Conservation (phyloP, 64 coral and sea anemone species). For the Platygyra sinensis region DNA sequence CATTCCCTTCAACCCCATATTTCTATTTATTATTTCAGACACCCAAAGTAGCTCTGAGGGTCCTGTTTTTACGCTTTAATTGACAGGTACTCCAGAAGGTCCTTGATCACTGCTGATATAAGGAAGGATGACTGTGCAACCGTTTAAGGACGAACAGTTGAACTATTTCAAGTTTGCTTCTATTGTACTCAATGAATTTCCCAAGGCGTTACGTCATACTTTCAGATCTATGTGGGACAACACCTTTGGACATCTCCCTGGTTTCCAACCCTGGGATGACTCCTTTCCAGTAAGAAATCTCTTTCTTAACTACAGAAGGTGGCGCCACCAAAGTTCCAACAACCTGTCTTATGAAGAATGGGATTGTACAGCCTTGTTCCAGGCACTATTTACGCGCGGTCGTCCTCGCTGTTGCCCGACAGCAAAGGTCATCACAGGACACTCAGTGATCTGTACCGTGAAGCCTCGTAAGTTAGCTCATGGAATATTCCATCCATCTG, state of each 20-base stretch:
- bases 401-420: background rate
- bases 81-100: background rate
- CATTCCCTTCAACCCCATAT: too few relatives aligned
- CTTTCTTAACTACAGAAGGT: background rate
- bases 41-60: too few relatives aligned
- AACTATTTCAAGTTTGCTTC: constrained; percentile 1
- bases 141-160: background rate
- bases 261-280: constrained; percentile 31
- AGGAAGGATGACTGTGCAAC: background rate
- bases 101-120: too few relatives aligned
- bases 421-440: background rate
- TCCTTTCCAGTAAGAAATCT: background rate
- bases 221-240: constrained; percentile 31
- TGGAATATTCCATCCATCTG: background rate
- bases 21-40: too few relatives aligned
- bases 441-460: background rate
- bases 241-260: background rate
- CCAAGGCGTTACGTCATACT: background rate
- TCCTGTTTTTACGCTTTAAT: too few relatives aligned
- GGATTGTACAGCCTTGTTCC: constrained; percentile 22
- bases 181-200: background rate
- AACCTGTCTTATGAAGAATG: background rate
- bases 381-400: constrained; percentile 14
- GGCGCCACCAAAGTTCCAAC: background rate
- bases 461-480: background rate